phyloP scores from a whole-genome alignment of 2,113 vertebrate species.

The Ptilonorhynchus violaceus region DNA sequence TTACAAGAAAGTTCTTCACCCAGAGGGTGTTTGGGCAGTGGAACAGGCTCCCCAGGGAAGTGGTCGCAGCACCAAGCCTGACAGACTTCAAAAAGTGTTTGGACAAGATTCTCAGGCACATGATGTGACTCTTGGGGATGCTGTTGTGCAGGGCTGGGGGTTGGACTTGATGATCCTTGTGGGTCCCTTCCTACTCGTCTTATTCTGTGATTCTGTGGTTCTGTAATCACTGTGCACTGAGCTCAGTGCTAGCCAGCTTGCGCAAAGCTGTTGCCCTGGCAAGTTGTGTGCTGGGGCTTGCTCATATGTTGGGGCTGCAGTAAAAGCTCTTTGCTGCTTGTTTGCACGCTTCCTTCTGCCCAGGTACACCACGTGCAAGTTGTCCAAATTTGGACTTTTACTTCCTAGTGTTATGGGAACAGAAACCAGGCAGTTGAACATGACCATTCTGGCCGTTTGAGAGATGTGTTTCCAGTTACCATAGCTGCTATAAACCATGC shows the following conservation, averaged over 20 bases:
- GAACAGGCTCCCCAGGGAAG: not conserved
- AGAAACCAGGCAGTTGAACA: not conserved
- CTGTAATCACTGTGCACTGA: not conserved
- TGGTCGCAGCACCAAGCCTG: not conserved
- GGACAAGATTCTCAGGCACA: not conserved
- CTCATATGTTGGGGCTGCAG: not conserved
- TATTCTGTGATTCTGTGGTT: not conserved
- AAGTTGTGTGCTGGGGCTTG: not conserved
- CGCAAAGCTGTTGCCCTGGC: not conserved
- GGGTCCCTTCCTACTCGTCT: not conserved
- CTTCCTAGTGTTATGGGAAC: not conserved
- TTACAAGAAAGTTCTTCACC: not conserved
- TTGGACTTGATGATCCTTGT: not conserved
- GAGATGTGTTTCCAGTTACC: not conserved
- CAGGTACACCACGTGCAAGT: not conserved
- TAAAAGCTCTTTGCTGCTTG: not conserved
- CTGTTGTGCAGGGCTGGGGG: not conserved
- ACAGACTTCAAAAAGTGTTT: not conserved
- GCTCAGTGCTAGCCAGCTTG: not conserved
- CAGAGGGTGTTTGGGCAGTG: not conserved
- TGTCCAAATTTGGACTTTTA: not conserved
- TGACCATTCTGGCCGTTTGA: not conserved
- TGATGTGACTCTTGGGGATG: not conserved
- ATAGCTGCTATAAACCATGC: not conserved
- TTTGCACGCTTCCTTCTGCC: not conserved